phyloP scores from a whole-genome alignment of 2,888 invertebrate genomes.

The Drosophila birchii region DNA sequence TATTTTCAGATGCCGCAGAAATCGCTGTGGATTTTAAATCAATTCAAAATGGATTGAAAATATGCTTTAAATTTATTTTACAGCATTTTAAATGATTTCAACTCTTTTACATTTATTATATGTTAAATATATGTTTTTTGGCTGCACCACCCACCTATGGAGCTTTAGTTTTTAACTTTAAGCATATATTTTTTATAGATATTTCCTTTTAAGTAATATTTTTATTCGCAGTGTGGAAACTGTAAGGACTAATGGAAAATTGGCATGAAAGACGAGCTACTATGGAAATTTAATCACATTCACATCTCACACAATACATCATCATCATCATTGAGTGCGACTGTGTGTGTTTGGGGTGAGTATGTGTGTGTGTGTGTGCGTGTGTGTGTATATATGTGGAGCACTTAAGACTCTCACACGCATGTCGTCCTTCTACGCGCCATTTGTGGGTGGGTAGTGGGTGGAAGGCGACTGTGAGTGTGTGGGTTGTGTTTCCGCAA shows the following conservation, averaged over 20 bases:
- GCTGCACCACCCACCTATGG: no score
- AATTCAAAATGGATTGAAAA: neutral
- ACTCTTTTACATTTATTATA: rapidly evolving
- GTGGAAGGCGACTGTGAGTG: constrained; percentile 18
- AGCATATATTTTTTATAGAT: neutral
- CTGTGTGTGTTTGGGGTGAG: constrained; percentile 31
- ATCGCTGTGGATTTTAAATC: neutral
- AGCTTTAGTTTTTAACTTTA: no score
- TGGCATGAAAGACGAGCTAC: constrained; percentile 80
- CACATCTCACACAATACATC: constrained; percentile 80
- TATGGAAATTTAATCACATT: constrained; percentile 81
- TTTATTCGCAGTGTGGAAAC: constrained; percentile 9
- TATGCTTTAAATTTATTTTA: neutral
- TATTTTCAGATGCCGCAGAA: neutral
- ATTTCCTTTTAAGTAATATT: neutral
- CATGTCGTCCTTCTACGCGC: constrained; percentile 40
- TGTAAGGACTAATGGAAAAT: constrained; percentile 76
- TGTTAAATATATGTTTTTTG: rapidly evolving
- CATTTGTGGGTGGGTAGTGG: constrained; percentile 22
- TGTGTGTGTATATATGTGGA: constrained; percentile 17
- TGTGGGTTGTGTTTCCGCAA: constrained; percentile 64
- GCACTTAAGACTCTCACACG: constrained; percentile 70
- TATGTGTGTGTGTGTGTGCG: constrained; percentile 25
- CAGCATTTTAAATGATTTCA: no score
- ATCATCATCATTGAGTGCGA: constrained; percentile 73